phyloP scores from a whole-genome alignment of 2,113 vertebrate species.

The Jaculus jaculus region DNA sequence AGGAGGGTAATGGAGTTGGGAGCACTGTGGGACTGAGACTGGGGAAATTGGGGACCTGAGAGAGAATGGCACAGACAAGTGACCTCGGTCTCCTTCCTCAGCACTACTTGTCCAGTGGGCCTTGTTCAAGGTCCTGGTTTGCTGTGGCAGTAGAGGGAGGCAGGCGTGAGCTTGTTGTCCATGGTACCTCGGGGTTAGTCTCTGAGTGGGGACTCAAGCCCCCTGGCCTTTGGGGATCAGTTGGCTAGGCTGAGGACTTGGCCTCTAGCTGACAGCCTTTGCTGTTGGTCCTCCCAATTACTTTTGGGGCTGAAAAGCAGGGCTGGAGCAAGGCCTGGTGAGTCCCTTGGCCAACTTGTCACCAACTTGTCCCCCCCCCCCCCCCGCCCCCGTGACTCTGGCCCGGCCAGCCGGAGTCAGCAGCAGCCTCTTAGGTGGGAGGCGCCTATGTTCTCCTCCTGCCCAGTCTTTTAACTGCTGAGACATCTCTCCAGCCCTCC shows the following conservation, averaged over 20 bases:
- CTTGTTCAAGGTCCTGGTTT: neutral
- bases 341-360: constrained; percentile 4
- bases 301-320: constrained; percentile 46
- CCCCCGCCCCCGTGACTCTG: too few species aligned
- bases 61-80: neutral
- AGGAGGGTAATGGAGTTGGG: neutral
- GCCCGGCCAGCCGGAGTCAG: constrained; percentile 5
- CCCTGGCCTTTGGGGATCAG: neutral
- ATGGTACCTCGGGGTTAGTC: neutral
- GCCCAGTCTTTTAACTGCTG: neutral
- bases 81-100: neutral
- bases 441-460: neutral
- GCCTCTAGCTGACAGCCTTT: neutral
- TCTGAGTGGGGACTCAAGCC: neutral
- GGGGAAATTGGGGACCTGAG: neutral
- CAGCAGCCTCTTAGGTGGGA: constrained; percentile 58
- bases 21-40: neutral
- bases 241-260: neutral
- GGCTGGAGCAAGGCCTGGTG: neutral
- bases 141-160: neutral
- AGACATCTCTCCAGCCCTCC: neutral
- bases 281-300: neutral
- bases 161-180: neutral
- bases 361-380: too few species aligned
- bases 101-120: neutral